Evolutionary conservation across 92 coral and sea anemone species (phyloP).

Genomic region (Phenganax stokvisi): DNA sequence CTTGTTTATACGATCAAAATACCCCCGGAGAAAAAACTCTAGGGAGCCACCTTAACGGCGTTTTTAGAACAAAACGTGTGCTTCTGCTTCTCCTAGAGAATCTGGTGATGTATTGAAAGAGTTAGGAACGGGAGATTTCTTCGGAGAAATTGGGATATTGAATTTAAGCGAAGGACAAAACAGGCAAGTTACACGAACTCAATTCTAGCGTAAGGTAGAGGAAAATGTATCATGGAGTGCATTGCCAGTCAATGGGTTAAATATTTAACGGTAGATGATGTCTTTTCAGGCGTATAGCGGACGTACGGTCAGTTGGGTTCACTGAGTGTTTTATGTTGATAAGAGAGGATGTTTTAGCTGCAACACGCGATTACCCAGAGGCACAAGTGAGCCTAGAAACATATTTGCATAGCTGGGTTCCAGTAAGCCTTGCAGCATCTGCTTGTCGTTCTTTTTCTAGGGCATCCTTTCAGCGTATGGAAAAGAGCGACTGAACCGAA

Average conservation of each 20-base stretch:
- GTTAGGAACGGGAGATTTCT: slow-evolving; percentile 30
- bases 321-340: slow-evolving; percentile 87
- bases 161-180: slow-evolving; percentile 33
- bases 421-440: neutral
- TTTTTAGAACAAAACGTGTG: neutral
- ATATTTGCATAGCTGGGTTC: neutral
- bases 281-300: slow-evolving; percentile 78
- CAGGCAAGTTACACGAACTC: neutral
- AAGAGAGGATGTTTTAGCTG: slow-evolving; percentile 83
- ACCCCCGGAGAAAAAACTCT: no score
- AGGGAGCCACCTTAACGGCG: no score
- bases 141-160: slow-evolving; percentile 36
- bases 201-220: no score
- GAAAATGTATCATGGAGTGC: no score
- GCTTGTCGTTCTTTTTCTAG: neutral
- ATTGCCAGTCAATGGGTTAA: no score
- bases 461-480: slow-evolving; percentile 33
- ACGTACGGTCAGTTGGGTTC: slow-evolving; percentile 82
- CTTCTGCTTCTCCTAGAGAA: neutral
- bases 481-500: slow-evolving; percentile 25
- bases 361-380: slow-evolving; percentile 86
- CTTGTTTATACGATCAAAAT: no score
- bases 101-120: slow-evolving; percentile 29
- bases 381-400: slow-evolving; percentile 63
- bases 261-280: neutral